A percentile compares a stretch with the other conserved stretches of the same genome.
These are phyloP conservation scores for Hyperopisus bebe DNA, from an alignment of 2,113 vertebrate species.

Conservation along the genomic window DNA sequence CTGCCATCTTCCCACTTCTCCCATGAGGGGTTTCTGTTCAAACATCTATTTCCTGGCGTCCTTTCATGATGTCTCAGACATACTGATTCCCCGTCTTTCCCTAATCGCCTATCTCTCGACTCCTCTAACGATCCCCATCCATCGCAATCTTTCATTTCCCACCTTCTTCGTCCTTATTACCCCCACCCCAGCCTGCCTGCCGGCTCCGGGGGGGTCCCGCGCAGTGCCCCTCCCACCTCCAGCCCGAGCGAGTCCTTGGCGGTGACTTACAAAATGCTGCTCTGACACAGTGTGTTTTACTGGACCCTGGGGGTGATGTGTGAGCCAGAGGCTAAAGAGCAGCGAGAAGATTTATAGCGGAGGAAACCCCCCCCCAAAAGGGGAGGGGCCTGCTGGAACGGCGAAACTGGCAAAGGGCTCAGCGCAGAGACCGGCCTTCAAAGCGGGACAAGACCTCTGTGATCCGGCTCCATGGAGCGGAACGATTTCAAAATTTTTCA, in stretches of 20 bases:
- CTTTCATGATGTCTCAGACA: not conserved
- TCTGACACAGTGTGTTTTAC: slow-evolving; percentile 46
- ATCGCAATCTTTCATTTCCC: slow-evolving; percentile 34
- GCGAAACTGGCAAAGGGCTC: slow-evolving; percentile 41
- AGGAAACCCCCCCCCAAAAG: slow-evolving; percentile 57
- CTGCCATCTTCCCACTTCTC: not conserved
- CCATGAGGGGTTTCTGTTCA: not conserved
- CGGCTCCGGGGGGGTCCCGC: not conserved
- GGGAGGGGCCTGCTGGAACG: slow-evolving; percentile 53
- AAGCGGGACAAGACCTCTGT: not conserved
- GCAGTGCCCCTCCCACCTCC: slow-evolving; percentile 36
- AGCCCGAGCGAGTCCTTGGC: slow-evolving; percentile 50
- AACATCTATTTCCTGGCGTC: not conserved
- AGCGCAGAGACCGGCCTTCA: not conserved
- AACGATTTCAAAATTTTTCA: not conserved
- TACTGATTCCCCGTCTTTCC: not conserved
- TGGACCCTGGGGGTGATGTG: slow-evolving; percentile 46
- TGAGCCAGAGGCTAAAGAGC: slow-evolving; percentile 31
- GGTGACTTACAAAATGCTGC: slow-evolving; percentile 40
- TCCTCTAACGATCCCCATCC: slow-evolving; percentile 23
- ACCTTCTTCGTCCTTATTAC: slow-evolving; percentile 21
- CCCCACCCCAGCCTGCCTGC: not conserved
- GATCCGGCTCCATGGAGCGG: not conserved
- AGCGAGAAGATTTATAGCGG: slow-evolving; percentile 58
- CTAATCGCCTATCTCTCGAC: not conserved